Evolutionary conservation across 2,888 invertebrate genomes (phyloP).

Genomic region (Oscheius sp.): DNA sequence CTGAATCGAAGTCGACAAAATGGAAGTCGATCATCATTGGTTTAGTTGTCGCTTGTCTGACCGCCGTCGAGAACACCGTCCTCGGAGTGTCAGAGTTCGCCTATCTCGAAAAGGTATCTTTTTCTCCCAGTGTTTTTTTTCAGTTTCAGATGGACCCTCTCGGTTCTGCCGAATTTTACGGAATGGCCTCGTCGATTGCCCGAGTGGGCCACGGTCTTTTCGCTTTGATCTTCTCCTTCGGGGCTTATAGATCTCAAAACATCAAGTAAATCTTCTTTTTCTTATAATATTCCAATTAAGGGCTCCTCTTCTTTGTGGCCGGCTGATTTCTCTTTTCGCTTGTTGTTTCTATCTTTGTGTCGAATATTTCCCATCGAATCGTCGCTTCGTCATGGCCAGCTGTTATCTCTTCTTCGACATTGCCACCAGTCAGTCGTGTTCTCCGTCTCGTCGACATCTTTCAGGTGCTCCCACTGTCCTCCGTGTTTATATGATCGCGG

Average conservation of each 20-base stretch:
- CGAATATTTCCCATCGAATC: slow-evolving; percentile 43
- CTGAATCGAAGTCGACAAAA: not conserved
- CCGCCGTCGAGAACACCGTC: slow-evolving; percentile 2
- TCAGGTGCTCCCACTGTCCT: slow-evolving; percentile 45
- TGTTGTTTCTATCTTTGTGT: slow-evolving; percentile 51
- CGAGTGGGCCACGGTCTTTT: slow-evolving; percentile 53
- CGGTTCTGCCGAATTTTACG: slow-evolving; percentile 55
- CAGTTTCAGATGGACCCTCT: slow-evolving; percentile 52
- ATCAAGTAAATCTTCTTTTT: not conserved
- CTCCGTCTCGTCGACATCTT: not conserved
- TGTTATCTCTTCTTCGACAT: slow-evolving; percentile 53
- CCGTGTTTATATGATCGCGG: slow-evolving; percentile 48
- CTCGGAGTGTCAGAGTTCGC: slow-evolving; percentile 10
- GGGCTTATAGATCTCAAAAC: slow-evolving; percentile 48
- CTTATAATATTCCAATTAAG: slow-evolving; percentile 32
- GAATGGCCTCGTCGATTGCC: slow-evolving; percentile 50
- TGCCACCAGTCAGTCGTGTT: slow-evolving; percentile 38
- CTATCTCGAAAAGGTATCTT: slow-evolving; percentile 3
- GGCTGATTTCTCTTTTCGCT: slow-evolving; percentile 44
- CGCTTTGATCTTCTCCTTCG: slow-evolving; percentile 52
- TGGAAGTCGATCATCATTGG: slow-evolving; percentile 1
- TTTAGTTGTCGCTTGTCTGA: not conserved
- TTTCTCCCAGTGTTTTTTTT: no score
- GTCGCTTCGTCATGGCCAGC: slow-evolving; percentile 46
- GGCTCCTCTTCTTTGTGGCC: slow-evolving; percentile 43